These are phyloP conservation scores for Vanessa tameamea DNA, from an alignment of 1,140 invertebrate species.

Conservation along the genomic window DNA sequence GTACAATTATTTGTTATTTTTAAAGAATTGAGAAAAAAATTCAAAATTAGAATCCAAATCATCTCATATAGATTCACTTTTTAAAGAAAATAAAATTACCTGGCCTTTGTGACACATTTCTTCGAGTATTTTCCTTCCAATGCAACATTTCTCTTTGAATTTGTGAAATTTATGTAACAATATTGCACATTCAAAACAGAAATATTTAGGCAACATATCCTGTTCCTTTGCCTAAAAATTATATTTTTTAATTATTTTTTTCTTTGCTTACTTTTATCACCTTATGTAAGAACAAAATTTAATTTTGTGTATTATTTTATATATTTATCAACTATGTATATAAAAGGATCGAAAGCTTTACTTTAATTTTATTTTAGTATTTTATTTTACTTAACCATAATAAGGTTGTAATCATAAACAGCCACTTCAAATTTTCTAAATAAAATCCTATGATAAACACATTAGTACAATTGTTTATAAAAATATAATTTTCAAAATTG, in stretches of 20 bases:
- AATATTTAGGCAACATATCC: slow-evolving; percentile 59
- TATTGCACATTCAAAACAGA: slow-evolving; percentile 67
- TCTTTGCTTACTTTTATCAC: too few relatives aligned
- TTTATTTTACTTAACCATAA: too few relatives aligned
- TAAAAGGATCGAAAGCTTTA: too few relatives aligned
- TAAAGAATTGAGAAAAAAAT: neutral
- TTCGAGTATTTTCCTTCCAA: slow-evolving; percentile 51
- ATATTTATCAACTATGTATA: too few relatives aligned
- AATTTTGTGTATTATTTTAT: too few relatives aligned
- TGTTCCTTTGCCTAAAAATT: slow-evolving; percentile 48
- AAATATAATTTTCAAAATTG: neutral
- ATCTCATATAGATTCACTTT: neutral
- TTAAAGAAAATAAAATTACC: slow-evolving; percentile 43
- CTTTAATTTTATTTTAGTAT: too few relatives aligned
- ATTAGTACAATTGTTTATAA: neutral
- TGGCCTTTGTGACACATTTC: slow-evolving; percentile 55
- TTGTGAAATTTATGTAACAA: slow-evolving; percentile 67
- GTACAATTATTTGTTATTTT: too few relatives aligned
- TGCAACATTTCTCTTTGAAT: slow-evolving; percentile 69
- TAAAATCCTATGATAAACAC: too few relatives aligned
- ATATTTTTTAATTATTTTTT: too few relatives aligned
- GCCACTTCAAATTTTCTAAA: too few relatives aligned
- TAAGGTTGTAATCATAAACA: too few relatives aligned
- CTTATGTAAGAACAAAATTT: too few relatives aligned
- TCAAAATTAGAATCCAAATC: neutral